Base-by-base conservation (phyloP, 2,888 invertebrate species). In the Cataglyphis livida region DNA sequence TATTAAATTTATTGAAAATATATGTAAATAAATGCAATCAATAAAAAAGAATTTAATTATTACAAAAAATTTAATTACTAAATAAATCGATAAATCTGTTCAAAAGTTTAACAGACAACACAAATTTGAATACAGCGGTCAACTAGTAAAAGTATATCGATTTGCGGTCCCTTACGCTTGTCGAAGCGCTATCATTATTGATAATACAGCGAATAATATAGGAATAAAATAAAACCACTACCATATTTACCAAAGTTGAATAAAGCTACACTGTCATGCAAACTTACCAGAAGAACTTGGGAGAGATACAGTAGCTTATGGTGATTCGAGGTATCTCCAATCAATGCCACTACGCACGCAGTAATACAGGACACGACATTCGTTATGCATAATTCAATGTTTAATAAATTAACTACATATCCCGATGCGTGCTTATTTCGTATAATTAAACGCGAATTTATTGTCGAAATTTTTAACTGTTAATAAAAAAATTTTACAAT, bases 301-400 rank as follows among this genome's bases (percentile, higher is more conserved):
- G 95, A 95, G 91, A 95, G 95, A 94, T 95, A 95, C 93, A 95
- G 95, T 92, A 95, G 95, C 94, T 95, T 95, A 95, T 95, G 95
- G 91, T 95, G 95, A 93, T 95, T 95, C 94, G 95, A 95, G 93
- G 95, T 95, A 88, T 95, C 95, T 94, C 95, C 95, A 93, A 95
- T 95, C 93, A 95, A 95, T 94, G 95, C 95, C 94, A 94, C 94
- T 94, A 93, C 91, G 92, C 90, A 91, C 92, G 93, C 93, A 92
- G 91, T 90, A 93, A 93, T 92, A 92, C 84, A 90, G 82, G 82
- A 87, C 12, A 78, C 76, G 85, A 85, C 82, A 92, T 91, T 70
- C 84, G 90, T 92, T 93, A 92, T 90, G 90, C 89, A 90, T 83
- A 74, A 74, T 84, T 84, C 74, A 68, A 51, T 83, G 85, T 81